Evolutionary conservation across 2,113 vertebrate species (phyloP), one percentile per base, ranked within the genome.

Genomic region (Xiphorhynchus elegans): DNA sequence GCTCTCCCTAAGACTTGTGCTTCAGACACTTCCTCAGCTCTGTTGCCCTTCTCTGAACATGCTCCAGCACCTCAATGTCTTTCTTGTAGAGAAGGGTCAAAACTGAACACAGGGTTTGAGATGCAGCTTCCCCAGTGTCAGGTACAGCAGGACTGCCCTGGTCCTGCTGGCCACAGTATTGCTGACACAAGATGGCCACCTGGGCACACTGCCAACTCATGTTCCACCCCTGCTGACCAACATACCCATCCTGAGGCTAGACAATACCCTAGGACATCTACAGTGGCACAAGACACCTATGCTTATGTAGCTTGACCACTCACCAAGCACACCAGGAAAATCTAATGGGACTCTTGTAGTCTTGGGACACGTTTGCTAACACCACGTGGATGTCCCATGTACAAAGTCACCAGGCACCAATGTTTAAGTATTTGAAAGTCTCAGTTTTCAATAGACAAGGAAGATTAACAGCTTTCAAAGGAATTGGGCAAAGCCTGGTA

Each of bases 1-100:
- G 10, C 14, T 49, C 42, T 68, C 64, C 49, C 8, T 2, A 31
- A n/a, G 0, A 15, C 1, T 74, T 37, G 3, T 74, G 59, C 3
- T 13, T 68, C 9, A 88, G 67, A 50, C 9, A 26, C 68, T 74
- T 73, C 31, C 50, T 52, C 68, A 74, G 59, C 44, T 50, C 77
- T 4, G 2, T 1, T 73, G 20, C 59, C 68, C 44, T 74, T 81
- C 68, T 19, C 52, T 89, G 77, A 52, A 58, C 59, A 37, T 12
- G 4, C 44, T 89, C 37, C 76, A 81, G 77, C 76, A 60, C 26
- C 76, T 89, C 77, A 50, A 6, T 52, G 37, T 33, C 68, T 28
- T 50, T 59, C 44, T 10, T 10, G 60, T 46, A 37, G 11, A 10
- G 44, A 81, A 33, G 35, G 52, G 21, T 50, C 86, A 74, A 53